These are phyloP conservation scores for Phrynosoma platyrhinos DNA, from an alignment of 2,113 vertebrate genomes.

Conservation along the genomic window DNA sequence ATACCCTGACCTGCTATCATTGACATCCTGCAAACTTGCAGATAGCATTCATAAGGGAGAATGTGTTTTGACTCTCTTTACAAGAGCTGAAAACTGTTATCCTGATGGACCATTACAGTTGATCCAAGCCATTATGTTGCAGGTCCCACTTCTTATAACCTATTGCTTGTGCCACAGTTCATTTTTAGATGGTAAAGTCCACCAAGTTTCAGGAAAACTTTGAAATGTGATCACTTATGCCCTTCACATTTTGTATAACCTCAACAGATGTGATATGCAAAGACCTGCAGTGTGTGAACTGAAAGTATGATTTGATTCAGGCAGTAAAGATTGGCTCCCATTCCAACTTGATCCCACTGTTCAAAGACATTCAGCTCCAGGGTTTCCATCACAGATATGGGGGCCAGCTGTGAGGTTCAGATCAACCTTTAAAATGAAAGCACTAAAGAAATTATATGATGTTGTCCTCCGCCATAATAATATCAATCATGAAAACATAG, in stretches of 20 bases:
- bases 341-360: slow-evolving; percentile 6
- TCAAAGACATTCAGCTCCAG: slow-evolving; percentile 42
- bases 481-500: neutral
- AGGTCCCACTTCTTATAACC: neutral
- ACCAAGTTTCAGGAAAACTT: neutral
- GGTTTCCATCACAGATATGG: slow-evolving; percentile 22
- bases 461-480: slow-evolving; percentile 8
- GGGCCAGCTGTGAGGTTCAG: slow-evolving; percentile 29
- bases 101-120: neutral
- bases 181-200: neutral
- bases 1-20: neutral
- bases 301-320: neutral
- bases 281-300: neutral
- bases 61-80: neutral
- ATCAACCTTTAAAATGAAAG: slow-evolving; percentile 51
- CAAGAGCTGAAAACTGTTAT: neutral
- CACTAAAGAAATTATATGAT: slow-evolving; percentile 5
- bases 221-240: neutral
- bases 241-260: no score
- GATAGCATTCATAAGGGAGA: neutral
- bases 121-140: neutral
- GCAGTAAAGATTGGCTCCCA: neutral
- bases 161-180: neutral
- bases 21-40: neutral
- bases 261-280: neutral